phyloP scores from a whole-genome alignment of 2,797 vertebrate genomes.

The Synaphobranchus kaupii region DNA sequence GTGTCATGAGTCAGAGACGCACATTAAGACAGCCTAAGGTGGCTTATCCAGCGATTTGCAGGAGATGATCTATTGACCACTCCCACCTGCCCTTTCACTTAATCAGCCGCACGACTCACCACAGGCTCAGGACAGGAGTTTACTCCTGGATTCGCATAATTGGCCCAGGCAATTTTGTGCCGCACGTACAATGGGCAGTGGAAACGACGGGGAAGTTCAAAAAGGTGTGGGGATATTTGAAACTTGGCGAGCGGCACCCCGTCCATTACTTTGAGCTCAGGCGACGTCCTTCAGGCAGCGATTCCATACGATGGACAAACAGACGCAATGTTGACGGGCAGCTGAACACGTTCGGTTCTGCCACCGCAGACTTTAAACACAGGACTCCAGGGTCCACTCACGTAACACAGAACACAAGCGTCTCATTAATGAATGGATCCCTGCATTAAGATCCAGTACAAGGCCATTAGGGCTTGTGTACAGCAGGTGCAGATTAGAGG shows the following conservation, averaged over 20 bases:
- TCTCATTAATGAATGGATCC: not conserved
- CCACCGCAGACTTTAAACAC: not conserved
- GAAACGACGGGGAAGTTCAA: not conserved
- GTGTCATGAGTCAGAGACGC: not conserved
- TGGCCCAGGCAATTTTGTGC: not conserved
- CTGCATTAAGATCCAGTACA: not conserved
- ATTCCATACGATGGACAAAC: not conserved
- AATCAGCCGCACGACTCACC: not conserved
- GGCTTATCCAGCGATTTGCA: conserved; percentile 8
- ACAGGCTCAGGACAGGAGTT: not conserved
- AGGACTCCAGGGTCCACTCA: not conserved
- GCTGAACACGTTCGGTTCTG: not conserved
- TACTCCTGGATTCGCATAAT: not conserved
- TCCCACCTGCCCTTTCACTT: not conserved
- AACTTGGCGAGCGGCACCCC: not conserved
- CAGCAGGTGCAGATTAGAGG: not conserved
- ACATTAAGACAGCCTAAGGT: not conserved
- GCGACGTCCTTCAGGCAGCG: not conserved
- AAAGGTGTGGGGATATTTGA: not conserved
- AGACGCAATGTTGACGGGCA: too few species aligned
- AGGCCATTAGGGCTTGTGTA: not conserved
- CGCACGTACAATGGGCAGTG: not conserved
- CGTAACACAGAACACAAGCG: not conserved
- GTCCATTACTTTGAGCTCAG: not conserved
- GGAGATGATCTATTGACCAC: conserved; percentile 1